Percentiles rank a stretch among this genome's conserved stretches.
Conservation (phyloP, 2,888 invertebrate genomes). For the Scaptomyza cyrtandrae region DNA sequence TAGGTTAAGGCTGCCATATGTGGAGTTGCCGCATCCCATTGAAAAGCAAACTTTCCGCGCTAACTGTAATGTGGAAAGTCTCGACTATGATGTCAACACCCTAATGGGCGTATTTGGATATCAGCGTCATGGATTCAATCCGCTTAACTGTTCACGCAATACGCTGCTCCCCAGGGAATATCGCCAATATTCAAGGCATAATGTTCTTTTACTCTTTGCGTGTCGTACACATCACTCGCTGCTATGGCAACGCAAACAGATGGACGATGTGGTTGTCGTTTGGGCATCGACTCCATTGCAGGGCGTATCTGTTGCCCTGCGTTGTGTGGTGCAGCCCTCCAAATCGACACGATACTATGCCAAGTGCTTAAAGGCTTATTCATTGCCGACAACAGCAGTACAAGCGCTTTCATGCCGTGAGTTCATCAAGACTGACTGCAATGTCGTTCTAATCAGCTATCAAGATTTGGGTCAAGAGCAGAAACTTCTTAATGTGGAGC, state of each 20-base stretch:
- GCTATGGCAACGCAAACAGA: conserved; percentile 52
- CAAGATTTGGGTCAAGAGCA: conserved; percentile 49
- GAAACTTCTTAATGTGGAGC: conserved; percentile 39
- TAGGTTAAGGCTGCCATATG: conserved; percentile 21
- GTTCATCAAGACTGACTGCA: conserved; percentile 62
- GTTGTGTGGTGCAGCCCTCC: conserved; percentile 50
- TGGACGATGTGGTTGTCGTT: conserved; percentile 51
- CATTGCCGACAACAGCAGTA: conserved; percentile 16
- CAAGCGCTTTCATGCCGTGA: conserved; percentile 37
- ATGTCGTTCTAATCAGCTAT: conserved; percentile 51
- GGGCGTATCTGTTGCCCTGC: conserved; percentile 43
- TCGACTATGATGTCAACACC: conserved; percentile 33
- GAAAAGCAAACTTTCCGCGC: conserved; percentile 34
- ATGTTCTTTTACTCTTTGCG: conserved; percentile 55
- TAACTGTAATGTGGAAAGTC: conserved; percentile 22
- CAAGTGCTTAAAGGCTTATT: conserved; percentile 43
- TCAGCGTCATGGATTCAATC: conserved; percentile 54
- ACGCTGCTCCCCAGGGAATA: conserved; percentile 50
- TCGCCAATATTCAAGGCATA: conserved; percentile 60
- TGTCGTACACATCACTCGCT: conserved; percentile 60
- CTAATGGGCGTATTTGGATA: conserved; percentile 56
- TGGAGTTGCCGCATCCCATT: conserved; percentile 35
- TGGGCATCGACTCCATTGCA: conserved; percentile 59
- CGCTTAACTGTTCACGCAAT: conserved; percentile 58
- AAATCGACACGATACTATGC: conserved; percentile 43